Evolutionary conservation across 2,113 vertebrate genomes (phyloP), one percentile per base, ranked within the genome.

Genomic region (Ursus arctos): DNA sequence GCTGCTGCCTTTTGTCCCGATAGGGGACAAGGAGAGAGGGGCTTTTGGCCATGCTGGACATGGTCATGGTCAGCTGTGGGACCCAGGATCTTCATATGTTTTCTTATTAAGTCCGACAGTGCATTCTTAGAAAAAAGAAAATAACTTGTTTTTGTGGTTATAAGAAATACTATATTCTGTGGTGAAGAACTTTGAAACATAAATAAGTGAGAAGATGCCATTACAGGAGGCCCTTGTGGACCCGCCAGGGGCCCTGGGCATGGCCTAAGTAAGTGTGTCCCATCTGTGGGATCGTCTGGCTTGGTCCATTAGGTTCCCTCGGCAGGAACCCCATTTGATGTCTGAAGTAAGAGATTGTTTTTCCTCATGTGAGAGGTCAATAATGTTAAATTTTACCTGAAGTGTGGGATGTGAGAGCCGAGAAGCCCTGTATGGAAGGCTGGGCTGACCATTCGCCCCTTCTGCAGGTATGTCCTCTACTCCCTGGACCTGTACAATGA

Each of bases 401-500:
- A 1, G 72, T 14, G 0, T 14, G 36, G 16, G 16, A 40, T 6
- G 13, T 84, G n/a, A 9, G 63, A 53, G 49, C 40, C 1, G 1
- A 9, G 4, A 2, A 40, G 28, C 4, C 2, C 3, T 0, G 0
- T 24, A 12, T 8, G 12, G 40, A 47, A 4, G n/a, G 26, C 33
- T 6, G 18, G 26, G n/a, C 43, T 98, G 72, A 97, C 69, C 0
- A 0, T 12, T 18, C 4, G 5, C 88, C 12, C 88, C 13, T 69
- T 79, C 96, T 47, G 61, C 98, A 99, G 99, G 96, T 99, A 99
- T 43, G 99, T 99, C 85, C 98, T 99, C 11, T 99, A 99, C 98
- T 99, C 99, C 61, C 98, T 99, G 98, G 99, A 99, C 93, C 98
- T 99, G 76, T 99, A 99, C 97, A 99, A 99, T 6, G 99, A 99